phyloP scores from a whole-genome alignment of 2,113 vertebrate genomes.

The Aviceda subcristata region DNA sequence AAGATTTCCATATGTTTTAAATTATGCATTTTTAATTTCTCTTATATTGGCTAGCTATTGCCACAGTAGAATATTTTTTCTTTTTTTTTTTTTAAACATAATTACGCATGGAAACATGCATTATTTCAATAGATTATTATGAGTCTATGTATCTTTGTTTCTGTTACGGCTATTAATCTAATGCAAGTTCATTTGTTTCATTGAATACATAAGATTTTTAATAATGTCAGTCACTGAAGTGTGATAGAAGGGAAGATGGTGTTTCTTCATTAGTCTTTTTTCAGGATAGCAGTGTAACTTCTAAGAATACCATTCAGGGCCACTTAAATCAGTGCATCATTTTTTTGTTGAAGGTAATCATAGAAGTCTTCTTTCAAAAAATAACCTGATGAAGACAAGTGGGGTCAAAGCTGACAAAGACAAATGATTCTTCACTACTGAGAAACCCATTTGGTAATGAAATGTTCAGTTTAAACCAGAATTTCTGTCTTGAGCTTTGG shows the following conservation, averaged over 20 bases:
- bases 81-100: background rate
- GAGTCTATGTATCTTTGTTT: background rate
- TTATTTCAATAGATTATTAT: background rate
- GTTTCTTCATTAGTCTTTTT: background rate
- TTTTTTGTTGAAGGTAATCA: background rate
- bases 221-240: background rate
- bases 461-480: background rate
- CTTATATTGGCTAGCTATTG: slow-evolving; percentile 48
- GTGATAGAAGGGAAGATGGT: background rate
- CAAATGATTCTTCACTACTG: background rate
- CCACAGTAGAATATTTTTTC: background rate
- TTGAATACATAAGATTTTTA: background rate
- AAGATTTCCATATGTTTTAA: slow-evolving; percentile 47
- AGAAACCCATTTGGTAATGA: background rate
- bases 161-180: slow-evolving; percentile 32
- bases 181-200: background rate
- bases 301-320: background rate
- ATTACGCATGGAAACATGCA: slow-evolving; percentile 30
- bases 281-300: background rate
- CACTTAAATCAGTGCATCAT: background rate
- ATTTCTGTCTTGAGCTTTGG: background rate
- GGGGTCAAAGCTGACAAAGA: background rate
- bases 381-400: slow-evolving; percentile 27
- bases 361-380: slow-evolving; percentile 24
- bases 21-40: slow-evolving; percentile 48